Evolutionary conservation across 2,888 invertebrate species (phyloP).

Genomic region (Resseliella maxima): DNA sequence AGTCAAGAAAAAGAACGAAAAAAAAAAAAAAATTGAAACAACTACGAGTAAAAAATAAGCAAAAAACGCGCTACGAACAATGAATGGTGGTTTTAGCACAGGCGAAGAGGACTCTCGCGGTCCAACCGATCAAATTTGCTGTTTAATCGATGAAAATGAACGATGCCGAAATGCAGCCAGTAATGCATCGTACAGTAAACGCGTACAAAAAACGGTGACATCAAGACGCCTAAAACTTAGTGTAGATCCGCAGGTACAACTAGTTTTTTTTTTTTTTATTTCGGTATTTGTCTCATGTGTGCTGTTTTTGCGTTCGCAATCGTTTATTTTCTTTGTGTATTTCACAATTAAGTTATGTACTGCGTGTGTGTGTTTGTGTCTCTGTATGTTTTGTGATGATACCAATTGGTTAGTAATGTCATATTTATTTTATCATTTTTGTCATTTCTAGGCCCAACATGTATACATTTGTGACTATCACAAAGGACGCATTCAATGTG

Average conservation of each 20-base stretch:
- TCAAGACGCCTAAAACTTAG: constrained; percentile 89
- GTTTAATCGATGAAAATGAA: constrained; percentile 89
- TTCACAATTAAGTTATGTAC: neutral
- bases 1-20: neutral
- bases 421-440: neutral
- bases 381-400: neutral
- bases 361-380: neutral
- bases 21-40: neutral
- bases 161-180: constrained; percentile 89
- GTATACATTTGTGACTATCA: constrained; percentile 97
- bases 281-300: too few species aligned
- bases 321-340: constrained; percentile 29
- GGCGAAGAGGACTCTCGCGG: constrained; percentile 91
- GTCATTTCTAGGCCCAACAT: constrained; percentile 79
- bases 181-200: constrained; percentile 95
- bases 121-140: constrained; percentile 90
- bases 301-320: constrained; percentile 64
- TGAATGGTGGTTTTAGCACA: constrained; percentile 86
- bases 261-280: too few species aligned
- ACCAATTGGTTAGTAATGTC: neutral
- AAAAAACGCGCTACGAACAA: neutral
- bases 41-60: neutral
- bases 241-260: constrained; percentile 83
- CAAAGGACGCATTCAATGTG: constrained; percentile 94
- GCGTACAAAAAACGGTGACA: constrained; percentile 94